Percentiles rank a stretch among this genome's conserved stretches.
phyloP scores from a whole-genome alignment of 1,140 invertebrate species.

The Aphidius gifuensis region DNA sequence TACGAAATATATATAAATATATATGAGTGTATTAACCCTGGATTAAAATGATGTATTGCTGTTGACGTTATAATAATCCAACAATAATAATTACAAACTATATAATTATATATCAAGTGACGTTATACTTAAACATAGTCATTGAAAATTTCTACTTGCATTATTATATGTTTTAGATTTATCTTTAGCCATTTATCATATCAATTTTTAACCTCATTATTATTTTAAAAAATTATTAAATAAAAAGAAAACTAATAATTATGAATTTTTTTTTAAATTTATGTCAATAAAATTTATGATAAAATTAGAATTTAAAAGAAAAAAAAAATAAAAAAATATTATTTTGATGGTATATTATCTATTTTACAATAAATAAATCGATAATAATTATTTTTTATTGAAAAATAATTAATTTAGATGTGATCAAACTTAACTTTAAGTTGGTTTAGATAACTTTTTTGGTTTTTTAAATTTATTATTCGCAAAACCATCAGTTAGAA shows the following conservation, averaged over 20 bases:
- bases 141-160: conserved; percentile 25
- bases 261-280: too few species aligned
- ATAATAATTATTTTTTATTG: background rate
- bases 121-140: conserved; percentile 28
- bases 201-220: background rate
- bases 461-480: background rate
- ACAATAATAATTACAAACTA: conserved; percentile 42
- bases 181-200: conserved; percentile 11
- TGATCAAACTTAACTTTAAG: conserved; percentile 24
- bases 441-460: conserved; percentile 1
- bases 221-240: too few species aligned
- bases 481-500: conserved; percentile 23
- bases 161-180: conserved; percentile 12
- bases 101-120: conserved; percentile 5
- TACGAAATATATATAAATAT: too few species aligned
- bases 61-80: conserved; percentile 48
- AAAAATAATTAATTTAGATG: conserved; percentile 11
- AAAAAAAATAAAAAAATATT: background rate
- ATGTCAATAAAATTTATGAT: too few species aligned
- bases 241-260: too few species aligned
- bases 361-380: background rate
- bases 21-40: too few species aligned
- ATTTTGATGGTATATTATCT: background rate
- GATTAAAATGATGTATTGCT: conserved; percentile 41
- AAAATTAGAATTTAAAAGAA: background rate